Evolutionary conservation across 2,888 invertebrate species (phyloP).

Genomic region (Julus scanicus): DNA sequence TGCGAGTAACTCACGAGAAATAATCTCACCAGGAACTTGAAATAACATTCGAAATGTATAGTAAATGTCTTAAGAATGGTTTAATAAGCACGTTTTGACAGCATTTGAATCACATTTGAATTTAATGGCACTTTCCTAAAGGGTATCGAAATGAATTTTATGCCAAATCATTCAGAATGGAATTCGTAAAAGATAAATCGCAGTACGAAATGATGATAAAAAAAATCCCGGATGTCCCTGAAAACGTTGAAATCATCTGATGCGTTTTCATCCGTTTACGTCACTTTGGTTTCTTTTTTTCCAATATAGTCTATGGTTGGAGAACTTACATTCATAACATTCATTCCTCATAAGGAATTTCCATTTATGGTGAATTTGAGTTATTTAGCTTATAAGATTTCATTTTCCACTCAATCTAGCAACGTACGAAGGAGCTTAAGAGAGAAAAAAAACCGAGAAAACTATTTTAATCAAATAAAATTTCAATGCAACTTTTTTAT

Average conservation of each 20-base stretch:
- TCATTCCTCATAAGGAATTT: constrained; percentile 23
- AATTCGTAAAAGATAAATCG: not conserved
- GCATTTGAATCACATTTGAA: not conserved
- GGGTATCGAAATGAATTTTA: not conserved
- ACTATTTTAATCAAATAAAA: constrained; percentile 39
- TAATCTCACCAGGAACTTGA: too few species aligned
- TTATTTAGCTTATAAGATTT: constrained; percentile 42
- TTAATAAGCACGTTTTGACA: not conserved
- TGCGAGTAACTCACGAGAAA: too few species aligned
- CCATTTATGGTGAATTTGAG: not conserved
- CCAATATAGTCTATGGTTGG: not conserved
- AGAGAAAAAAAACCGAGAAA: not conserved
- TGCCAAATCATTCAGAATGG: not conserved
- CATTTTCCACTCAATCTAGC: constrained; percentile 27
- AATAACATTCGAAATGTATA: too few species aligned
- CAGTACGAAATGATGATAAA: not conserved
- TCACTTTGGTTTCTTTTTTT: not conserved
- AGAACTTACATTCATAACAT: not conserved
- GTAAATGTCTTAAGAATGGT: not conserved
- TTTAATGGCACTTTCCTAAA: not conserved
- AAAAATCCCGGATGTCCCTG: not conserved
- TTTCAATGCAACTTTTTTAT: constrained; percentile 24
- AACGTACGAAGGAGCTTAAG: not conserved
- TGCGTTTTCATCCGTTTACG: not conserved
- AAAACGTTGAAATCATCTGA: too few species aligned